Evolutionary conservation across 2,888 invertebrate genomes (phyloP).

Genomic region (Octodonta nipae): DNA sequence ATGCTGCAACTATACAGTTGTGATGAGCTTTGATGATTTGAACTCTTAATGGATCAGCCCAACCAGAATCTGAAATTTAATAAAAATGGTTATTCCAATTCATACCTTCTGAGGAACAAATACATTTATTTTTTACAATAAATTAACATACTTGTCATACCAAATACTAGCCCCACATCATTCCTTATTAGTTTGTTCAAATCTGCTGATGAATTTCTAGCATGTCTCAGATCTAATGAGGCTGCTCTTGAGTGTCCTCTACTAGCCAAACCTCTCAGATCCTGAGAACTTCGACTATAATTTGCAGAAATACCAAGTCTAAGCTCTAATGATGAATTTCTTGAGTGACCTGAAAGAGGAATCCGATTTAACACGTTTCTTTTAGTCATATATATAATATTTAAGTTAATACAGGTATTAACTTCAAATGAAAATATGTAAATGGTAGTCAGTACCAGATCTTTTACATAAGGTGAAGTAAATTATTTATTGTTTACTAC

Average conservation of each 20-base stretch:
- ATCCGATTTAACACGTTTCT: no score
- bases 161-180: conserved; percentile 59
- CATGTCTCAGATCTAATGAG: conserved; percentile 63
- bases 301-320: conserved; percentile 39
- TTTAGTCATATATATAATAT: no score
- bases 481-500: no score
- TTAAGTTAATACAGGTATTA: no score
- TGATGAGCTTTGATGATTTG: conserved; percentile 93
- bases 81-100: not conserved
- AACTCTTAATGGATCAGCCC: conserved; percentile 77
- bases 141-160: conserved; percentile 27
- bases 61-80: conserved; percentile 46
- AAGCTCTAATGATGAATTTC: conserved; percentile 74
- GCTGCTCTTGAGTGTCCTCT: conserved; percentile 68
- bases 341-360: conserved; percentile 44
- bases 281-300: conserved; percentile 37
- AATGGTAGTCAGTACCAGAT: no score
- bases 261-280: conserved; percentile 35
- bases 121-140: conserved; percentile 2
- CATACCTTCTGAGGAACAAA: not conserved
- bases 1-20: conserved; percentile 94
- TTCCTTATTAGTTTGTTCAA: conserved; percentile 57
- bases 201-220: conserved; percentile 61
- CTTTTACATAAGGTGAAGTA: no score
- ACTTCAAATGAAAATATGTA: no score